A percentile compares a stretch with the other conserved stretches of the same genome.
These are phyloP conservation scores for Scartelaos histophorus DNA, from an alignment of 2,113 vertebrate species.

Conservation along the genomic window DNA sequence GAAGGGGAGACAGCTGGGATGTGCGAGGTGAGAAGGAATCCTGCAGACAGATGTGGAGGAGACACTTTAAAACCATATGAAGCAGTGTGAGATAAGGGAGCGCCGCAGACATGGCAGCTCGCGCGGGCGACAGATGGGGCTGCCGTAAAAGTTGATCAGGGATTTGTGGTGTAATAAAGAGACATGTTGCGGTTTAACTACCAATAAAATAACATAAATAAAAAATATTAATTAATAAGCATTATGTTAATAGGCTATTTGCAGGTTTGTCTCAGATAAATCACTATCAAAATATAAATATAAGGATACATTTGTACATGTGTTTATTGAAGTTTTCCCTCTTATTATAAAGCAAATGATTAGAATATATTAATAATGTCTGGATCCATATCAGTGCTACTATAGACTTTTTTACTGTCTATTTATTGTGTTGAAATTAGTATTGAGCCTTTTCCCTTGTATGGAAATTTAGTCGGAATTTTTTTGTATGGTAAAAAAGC, in stretches of 20 bases:
- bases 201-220: background rate
- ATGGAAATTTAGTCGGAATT: too few species aligned
- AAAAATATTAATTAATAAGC: background rate
- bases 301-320: too few species aligned
- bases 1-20: constrained; percentile 43
- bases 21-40: constrained; percentile 60
- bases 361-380: too few species aligned
- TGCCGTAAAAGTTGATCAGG: constrained; percentile 48
- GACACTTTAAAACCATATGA: constrained; percentile 39
- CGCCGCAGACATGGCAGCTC: constrained; percentile 14
- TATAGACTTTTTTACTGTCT: too few species aligned
- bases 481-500: too few species aligned
- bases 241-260: background rate
- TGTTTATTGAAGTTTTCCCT: too few species aligned
- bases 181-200: background rate
- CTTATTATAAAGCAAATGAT: too few species aligned
- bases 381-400: too few species aligned
- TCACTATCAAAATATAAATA: too few species aligned
- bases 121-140: constrained; percentile 45
- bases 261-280: too few species aligned
- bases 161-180: constrained; percentile 3
- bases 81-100: constrained; percentile 3
- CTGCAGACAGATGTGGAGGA: constrained; percentile 59
- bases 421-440: too few species aligned
- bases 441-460: too few species aligned